phyloP scores from a whole-genome alignment of 2,888 invertebrate genomes.

The Acrobasis repandana region DNA sequence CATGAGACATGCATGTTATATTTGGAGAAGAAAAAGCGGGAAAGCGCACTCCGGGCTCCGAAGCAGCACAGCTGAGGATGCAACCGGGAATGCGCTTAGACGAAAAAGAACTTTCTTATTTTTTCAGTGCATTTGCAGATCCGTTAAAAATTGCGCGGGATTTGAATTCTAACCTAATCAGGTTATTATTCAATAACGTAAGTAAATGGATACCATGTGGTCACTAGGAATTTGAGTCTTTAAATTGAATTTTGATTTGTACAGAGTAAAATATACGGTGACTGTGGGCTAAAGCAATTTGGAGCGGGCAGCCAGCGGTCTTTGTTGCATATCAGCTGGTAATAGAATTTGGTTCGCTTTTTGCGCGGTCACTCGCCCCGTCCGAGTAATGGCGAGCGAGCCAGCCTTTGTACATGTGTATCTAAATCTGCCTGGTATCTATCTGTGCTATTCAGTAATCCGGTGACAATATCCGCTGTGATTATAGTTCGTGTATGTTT shows the following conservation, averaged over 20 bases:
- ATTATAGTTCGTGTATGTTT: no score
- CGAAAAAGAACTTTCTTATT: no score
- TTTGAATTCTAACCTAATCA: no score
- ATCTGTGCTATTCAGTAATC: constrained; percentile 57
- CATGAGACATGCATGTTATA: no score
- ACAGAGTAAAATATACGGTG: constrained; percentile 75
- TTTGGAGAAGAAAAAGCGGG: no score
- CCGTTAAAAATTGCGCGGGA: no score
- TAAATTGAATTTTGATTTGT: constrained; percentile 63
- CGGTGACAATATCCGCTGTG: constrained; percentile 20
- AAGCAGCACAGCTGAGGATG: no score
- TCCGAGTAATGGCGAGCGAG: constrained; percentile 73
- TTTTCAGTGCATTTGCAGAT: no score
- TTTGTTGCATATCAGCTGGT: constrained; percentile 81
- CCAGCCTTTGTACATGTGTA: constrained; percentile 79
- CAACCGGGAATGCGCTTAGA: no score
- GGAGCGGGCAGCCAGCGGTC: constrained; percentile 73
- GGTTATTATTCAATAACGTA: no score
- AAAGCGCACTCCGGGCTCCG: no score
- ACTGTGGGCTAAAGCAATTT: constrained; percentile 80
- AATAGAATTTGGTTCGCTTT: constrained; percentile 82
- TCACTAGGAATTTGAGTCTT: constrained; percentile 37
- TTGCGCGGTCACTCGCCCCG: constrained; percentile 68
- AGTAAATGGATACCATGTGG: background rate
- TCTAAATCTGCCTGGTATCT: constrained; percentile 70